Base-by-base conservation (phyloP, 2,113 vertebrate species). In the Parotia lawesii region DNA sequence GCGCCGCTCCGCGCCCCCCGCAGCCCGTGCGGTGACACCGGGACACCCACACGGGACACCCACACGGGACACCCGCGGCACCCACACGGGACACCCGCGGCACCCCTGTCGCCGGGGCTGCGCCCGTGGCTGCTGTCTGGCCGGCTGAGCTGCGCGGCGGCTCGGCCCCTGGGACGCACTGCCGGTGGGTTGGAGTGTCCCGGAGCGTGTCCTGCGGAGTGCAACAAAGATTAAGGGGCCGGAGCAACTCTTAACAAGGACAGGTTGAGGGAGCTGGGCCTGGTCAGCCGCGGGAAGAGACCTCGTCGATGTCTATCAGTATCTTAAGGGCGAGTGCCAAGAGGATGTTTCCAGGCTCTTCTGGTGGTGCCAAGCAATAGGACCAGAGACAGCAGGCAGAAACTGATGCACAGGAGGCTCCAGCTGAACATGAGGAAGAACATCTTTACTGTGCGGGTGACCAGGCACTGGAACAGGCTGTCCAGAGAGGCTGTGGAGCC, bases 101-200 rank as follows among this genome's bases (percentile, higher is more conserved):
- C 20, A 15, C 16, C 22, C 7, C 13, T n/a, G 31, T 5, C 19
- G 12, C 18, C 15, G 6, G 11, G 5, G 9, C 33, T 15, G 25
- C 27, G 10, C 19, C 35, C 3, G 3, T 3, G 47, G 13, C 58
- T 15, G 45, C 21, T 9, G 10, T 4, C 9, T 3, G 11, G 47
- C 8, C 18, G 19, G 12, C 12, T 3, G 19, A 1, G n/a, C 19
- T 6, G 45, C 12, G 45, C 3, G 0, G 48, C 11, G 21, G 9
- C 16, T 48, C 35, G 5, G 17, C 31, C 53, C 2, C 5, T 5
- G 72, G 2, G 17, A 2, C 2, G 14, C 11, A 0, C 11, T 7
- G 9, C 3, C 14, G 0, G 12, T 1, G 7, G 5, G 19, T 3
- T 28, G 47, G 15, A 24, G 19, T 6, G 74, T 31, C 74, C 66